phyloP scores from a whole-genome alignment of 1,140 invertebrate genomes.

The Drosophila orena region DNA sequence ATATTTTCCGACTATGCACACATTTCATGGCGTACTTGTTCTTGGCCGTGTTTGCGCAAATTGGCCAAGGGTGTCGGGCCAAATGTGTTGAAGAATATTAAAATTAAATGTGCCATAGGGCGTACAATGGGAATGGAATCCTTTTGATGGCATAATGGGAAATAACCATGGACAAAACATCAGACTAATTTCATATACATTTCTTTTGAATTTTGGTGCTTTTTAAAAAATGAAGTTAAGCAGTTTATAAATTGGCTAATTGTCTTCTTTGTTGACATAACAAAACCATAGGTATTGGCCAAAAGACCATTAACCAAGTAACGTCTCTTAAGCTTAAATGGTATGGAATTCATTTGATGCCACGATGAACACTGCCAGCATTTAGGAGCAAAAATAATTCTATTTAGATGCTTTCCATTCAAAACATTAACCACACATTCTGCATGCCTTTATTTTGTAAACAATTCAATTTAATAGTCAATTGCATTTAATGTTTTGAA shows the following conservation, averaged over 20 bases:
- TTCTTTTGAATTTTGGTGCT: no score
- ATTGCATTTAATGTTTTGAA: neutral
- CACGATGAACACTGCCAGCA: neutral
- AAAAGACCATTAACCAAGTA: neutral
- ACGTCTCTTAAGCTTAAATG: neutral
- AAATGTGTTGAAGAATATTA: constrained; percentile 55
- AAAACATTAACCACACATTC: neutral
- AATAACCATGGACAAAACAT: neutral
- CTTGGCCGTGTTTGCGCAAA: constrained; percentile 49
- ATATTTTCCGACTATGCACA: constrained; percentile 23
- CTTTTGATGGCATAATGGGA: constrained; percentile 34
- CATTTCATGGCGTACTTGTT: constrained; percentile 49
- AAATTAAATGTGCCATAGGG: constrained; percentile 46
- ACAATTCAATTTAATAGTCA: constrained; percentile 1
- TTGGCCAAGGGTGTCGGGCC: constrained; percentile 51
- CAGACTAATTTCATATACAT: no score
- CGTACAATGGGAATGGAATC: constrained; percentile 45
- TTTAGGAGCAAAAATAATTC: neutral
- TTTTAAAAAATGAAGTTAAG: no score
- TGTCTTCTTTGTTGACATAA: neutral
- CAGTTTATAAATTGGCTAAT: no score
- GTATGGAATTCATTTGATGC: neutral
- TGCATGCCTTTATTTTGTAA: neutral
- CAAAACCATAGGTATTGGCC: neutral
- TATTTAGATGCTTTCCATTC: no score